A percentile compares a stretch with the other conserved stretches of the same genome.
Conservation (phyloP, 2,797 vertebrate genomes). For the Anniella stebbinsi region DNA sequence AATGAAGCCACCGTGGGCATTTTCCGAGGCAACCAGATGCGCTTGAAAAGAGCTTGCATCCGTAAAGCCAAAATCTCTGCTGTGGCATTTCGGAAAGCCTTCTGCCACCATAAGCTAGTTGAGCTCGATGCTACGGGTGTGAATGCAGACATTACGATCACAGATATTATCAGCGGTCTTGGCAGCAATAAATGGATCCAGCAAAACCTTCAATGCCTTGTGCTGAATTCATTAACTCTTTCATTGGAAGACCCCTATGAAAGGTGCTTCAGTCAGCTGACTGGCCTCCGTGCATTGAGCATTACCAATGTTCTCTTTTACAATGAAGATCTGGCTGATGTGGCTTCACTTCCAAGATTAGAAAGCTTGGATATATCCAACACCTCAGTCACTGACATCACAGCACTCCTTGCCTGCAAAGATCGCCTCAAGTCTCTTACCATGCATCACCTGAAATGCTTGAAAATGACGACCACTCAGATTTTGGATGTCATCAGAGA, state of each 20-base stretch:
- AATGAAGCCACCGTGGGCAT: conserved; percentile 96
- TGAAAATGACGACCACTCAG: conserved; percentile 98
- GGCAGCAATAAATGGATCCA: conserved; percentile 94
- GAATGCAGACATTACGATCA: conserved; percentile 96
- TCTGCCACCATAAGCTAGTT: conserved; percentile 94
- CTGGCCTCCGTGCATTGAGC: conserved; percentile 91
- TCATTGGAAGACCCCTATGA: conserved; percentile 93
- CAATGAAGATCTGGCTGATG: conserved; percentile 92
- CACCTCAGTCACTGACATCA: conserved; percentile 96
- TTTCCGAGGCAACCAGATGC: conserved; percentile 92
- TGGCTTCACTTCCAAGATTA: conserved; percentile 91
- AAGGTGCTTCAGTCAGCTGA: conserved; percentile 89
- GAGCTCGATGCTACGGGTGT: conserved; percentile 95
- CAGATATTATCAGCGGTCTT: conserved; percentile 94
- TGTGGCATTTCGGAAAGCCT: conserved; percentile 93
- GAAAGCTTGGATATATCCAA: conserved; percentile 99
- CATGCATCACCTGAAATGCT: conserved; percentile 98
- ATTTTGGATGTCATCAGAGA: conserved; percentile 89
- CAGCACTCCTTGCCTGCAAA: conserved; percentile 90
- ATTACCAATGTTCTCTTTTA: conserved; percentile 97
- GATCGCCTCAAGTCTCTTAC: conserved; percentile 93
- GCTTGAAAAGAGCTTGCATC: conserved; percentile 93
- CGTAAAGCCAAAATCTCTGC: conserved; percentile 96
- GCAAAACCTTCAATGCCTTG: conserved; percentile 93
- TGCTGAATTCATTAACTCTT: conserved; percentile 94